Evolutionary conservation across 2,888 invertebrate genomes (phyloP).

Genomic region (Coecobrya sp.): DNA sequence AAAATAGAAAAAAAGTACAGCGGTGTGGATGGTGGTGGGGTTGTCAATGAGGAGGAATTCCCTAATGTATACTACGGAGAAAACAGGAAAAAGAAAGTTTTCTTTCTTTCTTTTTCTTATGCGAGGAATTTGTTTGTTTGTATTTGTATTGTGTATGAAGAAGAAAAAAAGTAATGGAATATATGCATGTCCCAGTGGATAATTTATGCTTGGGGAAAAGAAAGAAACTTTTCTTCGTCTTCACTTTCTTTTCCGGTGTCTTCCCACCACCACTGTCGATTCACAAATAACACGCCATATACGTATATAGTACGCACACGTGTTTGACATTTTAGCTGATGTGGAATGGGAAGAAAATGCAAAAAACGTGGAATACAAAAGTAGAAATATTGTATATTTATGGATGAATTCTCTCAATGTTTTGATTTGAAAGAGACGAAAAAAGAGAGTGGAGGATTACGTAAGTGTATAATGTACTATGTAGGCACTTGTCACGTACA

Average conservation of each 20-base stretch:
- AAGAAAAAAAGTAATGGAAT: conserved; percentile 38
- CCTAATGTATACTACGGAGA: conserved; percentile 35
- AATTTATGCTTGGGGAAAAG: conserved; percentile 55
- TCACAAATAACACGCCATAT: too few relatives aligned
- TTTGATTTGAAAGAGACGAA: conserved; percentile 13
- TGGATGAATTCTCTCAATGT: conserved; percentile 5
- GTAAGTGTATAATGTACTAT: not conserved
- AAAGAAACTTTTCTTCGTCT: conserved; percentile 13
- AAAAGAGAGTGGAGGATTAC: not conserved
- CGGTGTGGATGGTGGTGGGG: not conserved
- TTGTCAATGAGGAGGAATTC: conserved; percentile 32
- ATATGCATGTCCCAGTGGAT: conserved; percentile 58
- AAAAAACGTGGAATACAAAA: not conserved
- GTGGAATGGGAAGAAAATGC: not conserved
- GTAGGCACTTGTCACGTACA: not conserved
- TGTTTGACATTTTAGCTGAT: conserved; percentile 71
- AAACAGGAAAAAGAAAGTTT: conserved; percentile 38
- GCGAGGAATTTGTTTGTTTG: conserved; percentile 22
- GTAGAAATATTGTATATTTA: not conserved
- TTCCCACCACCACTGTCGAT: not conserved
- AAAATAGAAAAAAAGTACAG: not conserved
- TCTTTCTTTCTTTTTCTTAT: not conserved
- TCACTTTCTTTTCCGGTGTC: not conserved
- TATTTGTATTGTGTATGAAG: conserved; percentile 1
- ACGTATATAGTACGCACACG: conserved; percentile 60